phyloP scores from a whole-genome alignment of 2,888 invertebrate genomes.

The Hydriomena furcata region DNA sequence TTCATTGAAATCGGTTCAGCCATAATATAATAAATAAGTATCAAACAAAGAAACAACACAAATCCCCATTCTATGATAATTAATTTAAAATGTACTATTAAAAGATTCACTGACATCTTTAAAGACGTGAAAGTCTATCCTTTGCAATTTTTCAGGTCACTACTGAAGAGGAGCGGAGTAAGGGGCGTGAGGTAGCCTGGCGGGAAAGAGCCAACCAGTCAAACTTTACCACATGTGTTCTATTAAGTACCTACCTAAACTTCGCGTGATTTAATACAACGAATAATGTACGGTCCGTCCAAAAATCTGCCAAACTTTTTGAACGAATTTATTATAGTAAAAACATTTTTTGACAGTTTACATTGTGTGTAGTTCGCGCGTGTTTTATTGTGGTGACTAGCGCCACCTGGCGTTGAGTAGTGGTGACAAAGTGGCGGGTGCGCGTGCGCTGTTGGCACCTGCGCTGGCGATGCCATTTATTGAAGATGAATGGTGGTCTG shows the following conservation, averaged over 20 bases:
- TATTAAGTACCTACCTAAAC: constrained; percentile 65
- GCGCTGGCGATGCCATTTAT: constrained; percentile 96
- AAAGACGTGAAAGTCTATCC: constrained; percentile 80
- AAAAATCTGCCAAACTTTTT: constrained; percentile 76
- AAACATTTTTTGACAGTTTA: constrained; percentile 56
- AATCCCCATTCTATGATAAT: too few species aligned
- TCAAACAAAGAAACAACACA: too few species aligned
- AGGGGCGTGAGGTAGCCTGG: constrained; percentile 80
- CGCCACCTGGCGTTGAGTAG: constrained; percentile 70
- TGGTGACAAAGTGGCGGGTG: constrained; percentile 85
- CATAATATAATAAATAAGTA: too few species aligned
- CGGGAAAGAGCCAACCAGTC: constrained; percentile 39
- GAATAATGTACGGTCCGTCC: constrained; percentile 81
- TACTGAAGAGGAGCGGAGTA: constrained; percentile 73
- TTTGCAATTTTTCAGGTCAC: constrained; percentile 71
- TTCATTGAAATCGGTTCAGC: too few species aligned
- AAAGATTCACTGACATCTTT: constrained; percentile 34
- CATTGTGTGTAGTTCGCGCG: constrained; percentile 60
- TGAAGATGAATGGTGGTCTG: constrained; percentile 98
- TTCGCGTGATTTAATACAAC: constrained; percentile 61
- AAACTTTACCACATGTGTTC: constrained; percentile 67
- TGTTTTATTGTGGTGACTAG: constrained; percentile 53
- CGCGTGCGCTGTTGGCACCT: constrained; percentile 85
- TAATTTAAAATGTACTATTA: neutral
- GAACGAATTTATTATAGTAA: constrained; percentile 78